Evolutionary conservation across 2,888 invertebrate species (phyloP), one percentile per base, ranked within the genome.

Genomic region (Leucozona laternaria): DNA sequence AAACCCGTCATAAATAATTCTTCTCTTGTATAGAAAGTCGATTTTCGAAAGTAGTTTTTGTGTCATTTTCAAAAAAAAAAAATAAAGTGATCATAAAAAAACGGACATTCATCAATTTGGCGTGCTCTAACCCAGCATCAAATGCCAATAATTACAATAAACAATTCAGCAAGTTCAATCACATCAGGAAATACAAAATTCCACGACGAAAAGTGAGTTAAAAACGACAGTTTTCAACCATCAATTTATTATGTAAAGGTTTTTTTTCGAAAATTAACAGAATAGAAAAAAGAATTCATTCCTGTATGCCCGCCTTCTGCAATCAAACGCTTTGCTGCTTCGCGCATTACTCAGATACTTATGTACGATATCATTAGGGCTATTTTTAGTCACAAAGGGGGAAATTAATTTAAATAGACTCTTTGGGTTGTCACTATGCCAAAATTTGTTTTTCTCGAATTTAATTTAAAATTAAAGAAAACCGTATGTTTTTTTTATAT

Each of bases 261-360:
- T 31, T 37, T 37, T 17, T 31, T 37, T 37, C 31, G 22, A 43
- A 28, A 40, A 53, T n/a, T 37, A 15, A 34, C 4, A 17, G 13
- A 28, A 53, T n/a, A 72, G 37, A 17, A 22, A 57, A 28, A 25
- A 37, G 25, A 37, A 17, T 3, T 22, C 22, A 45, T 45, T 55
- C 17, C 48, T 64, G n/a, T n/a, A 57, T 50, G 60, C 58, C 66
- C 78, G 55, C 37, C 78, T 79, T 50, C 79, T 83, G 68, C 68
- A 73, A 48, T 82, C 6, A 68, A 53, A 68, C 68, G 68, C 68
- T 73, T 60, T 13, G 70, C 62, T 13, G 70, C 62, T 81, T 79
- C 70, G 70, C 71, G 84, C 57, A 82, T 86, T 86, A 86, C 78
- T 86, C 86, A 86, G 45, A 86, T 86, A 75, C 82, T 79, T 82